Conservation (phyloP, 2,113 vertebrate species). For the Acinonyx jubatus region DNA sequence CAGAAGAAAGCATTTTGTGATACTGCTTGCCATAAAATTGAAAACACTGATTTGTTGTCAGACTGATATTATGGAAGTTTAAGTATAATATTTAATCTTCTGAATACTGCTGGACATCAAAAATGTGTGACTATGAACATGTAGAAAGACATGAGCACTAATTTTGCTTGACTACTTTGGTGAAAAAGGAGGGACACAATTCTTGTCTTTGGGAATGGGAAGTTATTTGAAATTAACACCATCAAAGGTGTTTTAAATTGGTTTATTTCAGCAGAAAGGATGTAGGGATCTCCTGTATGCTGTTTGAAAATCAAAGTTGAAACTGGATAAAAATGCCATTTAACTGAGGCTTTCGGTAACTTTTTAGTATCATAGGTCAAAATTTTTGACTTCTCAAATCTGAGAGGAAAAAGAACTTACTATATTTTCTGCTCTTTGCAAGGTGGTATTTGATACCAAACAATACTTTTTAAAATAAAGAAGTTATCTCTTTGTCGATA, state of each 20-base stretch:
- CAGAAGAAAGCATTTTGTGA: neutral
- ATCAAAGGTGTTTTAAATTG: neutral
- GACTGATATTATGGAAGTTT: neutral
- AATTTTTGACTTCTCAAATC: neutral
- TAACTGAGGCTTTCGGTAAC: neutral
- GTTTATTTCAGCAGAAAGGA: neutral
- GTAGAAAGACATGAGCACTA: fast-evolving
- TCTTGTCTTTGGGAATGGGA: neutral
- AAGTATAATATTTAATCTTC: neutral
- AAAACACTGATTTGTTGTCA: neutral
- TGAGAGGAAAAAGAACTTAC: neutral
- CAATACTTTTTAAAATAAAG: neutral
- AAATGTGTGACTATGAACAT: neutral
- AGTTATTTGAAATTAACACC: neutral
- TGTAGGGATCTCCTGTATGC: neutral
- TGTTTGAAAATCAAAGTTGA: slow-evolving; percentile 23
- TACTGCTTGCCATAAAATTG: neutral
- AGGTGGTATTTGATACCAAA: neutral
- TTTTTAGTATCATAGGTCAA: neutral
- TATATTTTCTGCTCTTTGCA: neutral
- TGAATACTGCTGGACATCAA: neutral
- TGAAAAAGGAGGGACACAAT: neutral
- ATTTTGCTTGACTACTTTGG: neutral
- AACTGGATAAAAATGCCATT: neutral
- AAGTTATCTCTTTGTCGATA: neutral